phyloP scores from a whole-genome alignment of 2,888 invertebrate genomes.

The Oscheius myriophilus region DNA sequence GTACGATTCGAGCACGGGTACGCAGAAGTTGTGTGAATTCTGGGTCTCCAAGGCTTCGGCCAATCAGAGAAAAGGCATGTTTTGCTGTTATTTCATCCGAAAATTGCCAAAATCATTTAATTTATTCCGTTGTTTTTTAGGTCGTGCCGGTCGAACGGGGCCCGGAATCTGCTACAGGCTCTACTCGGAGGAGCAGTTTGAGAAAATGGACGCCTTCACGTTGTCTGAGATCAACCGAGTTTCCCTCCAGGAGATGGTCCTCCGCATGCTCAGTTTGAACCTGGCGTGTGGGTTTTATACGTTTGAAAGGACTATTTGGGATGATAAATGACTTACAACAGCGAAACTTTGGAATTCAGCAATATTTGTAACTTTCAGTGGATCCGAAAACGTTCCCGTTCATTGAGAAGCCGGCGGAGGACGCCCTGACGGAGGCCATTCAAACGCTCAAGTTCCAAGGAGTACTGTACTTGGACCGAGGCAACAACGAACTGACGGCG shows the following conservation, averaged over 20 bases:
- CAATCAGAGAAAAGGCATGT: conserved; percentile 89
- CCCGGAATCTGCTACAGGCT: conserved; percentile 91
- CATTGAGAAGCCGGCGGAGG: conserved; percentile 87
- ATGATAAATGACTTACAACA: too few species aligned
- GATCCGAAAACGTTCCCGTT: conserved; percentile 82
- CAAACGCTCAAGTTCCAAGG: conserved; percentile 82
- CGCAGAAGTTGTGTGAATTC: conserved; percentile 83
- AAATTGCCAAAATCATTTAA: neutral
- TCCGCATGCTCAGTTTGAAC: conserved; percentile 93
- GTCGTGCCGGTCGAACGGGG: conserved; percentile 76
- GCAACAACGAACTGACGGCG: conserved; percentile 53
- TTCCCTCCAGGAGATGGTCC: conserved; percentile 87
- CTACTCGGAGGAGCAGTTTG: conserved; percentile 71
- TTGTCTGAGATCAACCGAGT: conserved; percentile 81
- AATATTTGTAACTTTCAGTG: conserved; percentile 43
- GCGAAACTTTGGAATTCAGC: neutral
- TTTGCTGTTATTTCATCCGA: neutral
- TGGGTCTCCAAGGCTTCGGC: conserved; percentile 97
- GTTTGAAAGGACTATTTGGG: neutral
- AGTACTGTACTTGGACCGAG: conserved; percentile 47
- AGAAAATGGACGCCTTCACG: conserved; percentile 67
- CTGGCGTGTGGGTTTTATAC: conserved; percentile 84
- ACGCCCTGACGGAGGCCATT: conserved; percentile 87
- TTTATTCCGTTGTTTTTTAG: conserved; percentile 29
- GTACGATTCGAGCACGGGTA: conserved; percentile 88